Evolutionary conservation across 2,888 invertebrate genomes (phyloP), one percentile per base, ranked within the genome.

Genomic region (Drosophila austrosaltans): DNA sequence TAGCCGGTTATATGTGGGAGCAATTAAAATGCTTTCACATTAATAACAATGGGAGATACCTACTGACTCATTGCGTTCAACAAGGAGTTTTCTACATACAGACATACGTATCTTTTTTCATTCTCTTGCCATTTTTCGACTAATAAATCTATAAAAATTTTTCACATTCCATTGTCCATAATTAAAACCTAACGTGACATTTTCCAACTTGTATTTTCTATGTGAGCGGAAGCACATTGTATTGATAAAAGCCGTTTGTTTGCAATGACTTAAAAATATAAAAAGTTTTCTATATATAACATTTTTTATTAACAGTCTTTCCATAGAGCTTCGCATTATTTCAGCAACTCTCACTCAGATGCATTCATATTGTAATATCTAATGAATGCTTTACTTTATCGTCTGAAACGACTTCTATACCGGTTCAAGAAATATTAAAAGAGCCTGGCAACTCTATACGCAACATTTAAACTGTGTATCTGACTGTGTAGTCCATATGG

Each of bases 371-470:
- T 25, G 10, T 25, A 48, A 20, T 22, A 20, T 25, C 10, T 25
- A 22, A 20, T 22, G 44, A 48, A 48, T 22, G 22, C 20, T 44
- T 44, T 16, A 16, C 16, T 16, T 25, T 30, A 6, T 30, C 30
- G 30, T 30, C 30, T 30, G 5, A 30, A 30, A 8, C 2, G 25
- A 53, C 53, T 53, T 53, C 53, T 10, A 25, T 22, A 12, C 22
- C 25, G 25, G 8, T 53, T 53, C 10, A 53, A 53, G 36, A 44
- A 25, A 61, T 32, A n/a, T 16, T 16, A 12, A 6, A 36, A 48
- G 61, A 48, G 32, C 61, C 28, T 61, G 61, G 61, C 61, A 61
- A 61, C 61, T 36, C 61, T 48, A 10, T 30, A 10, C 36, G 36
- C 61, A 61, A 53, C 32, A 32, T 61, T 61, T 61, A 48, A 48